Evolutionary conservation across 2,888 invertebrate species (phyloP), one percentile per base, ranked within the genome.

Genomic region (Drosophila kuntzei): DNA sequence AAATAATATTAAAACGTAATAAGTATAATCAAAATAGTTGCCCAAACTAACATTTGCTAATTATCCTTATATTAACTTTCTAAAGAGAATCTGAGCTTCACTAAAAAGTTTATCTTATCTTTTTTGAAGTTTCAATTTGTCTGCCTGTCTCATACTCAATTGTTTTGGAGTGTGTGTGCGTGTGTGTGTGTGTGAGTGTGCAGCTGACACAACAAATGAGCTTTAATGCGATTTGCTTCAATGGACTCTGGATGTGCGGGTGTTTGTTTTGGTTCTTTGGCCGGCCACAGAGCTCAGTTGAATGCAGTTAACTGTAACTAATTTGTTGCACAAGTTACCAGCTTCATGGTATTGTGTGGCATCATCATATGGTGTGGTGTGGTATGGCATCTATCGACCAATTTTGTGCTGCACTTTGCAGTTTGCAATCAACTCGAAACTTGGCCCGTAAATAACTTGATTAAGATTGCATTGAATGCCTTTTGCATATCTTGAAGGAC

Each of bases 141-240:
- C 54, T 54, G 59, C 25, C 37, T 55, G 54, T 54, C 55, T 65
- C 55, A 44, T 66, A 65, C 12, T 61, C 55, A 58, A 53, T 47
- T 76, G 66, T 65, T 60, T 36, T 6, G 25, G 20, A 25, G 22
- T 5, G 34, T 22, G 53, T 22, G 34, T 57, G 39, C 49, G 53
- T 20, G 16, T 39, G 22, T 41, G 36, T 51, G 29, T 9, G 29
- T 18, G 39, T 39, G 44, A 29, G 34, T 53, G 71, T 89, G 76
- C 90, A 90, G 90, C 90, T 90, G 91, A 83, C 89, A 91, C 81
- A 90, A 90, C 91, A 91, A 90, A 91, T 91, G 87, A 89, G 84
- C 79, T 87, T 81, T 85, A 88, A 90, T 89, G 85, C 84, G 87
- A 83, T 89, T 79, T 79, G 90, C 79, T 80, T 86, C 83, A 88